Base-by-base conservation (phyloP, 2,113 vertebrate species). In the Gallinago paraguaiae region DNA sequence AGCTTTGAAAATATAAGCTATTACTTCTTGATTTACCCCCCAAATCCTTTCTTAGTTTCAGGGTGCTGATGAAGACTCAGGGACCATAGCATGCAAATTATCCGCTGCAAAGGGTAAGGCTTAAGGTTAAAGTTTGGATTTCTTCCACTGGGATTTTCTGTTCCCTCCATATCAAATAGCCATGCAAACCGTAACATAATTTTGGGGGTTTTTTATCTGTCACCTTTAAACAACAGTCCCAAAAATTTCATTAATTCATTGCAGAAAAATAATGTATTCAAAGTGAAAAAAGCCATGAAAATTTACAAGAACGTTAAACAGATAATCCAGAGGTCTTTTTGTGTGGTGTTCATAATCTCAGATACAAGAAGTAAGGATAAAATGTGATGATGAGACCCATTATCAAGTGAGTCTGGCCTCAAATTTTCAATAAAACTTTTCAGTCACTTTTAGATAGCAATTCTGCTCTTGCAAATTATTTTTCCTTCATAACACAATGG, bases 391-490 rank as follows among this genome's bases (percentile, higher is more conserved):
- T 67, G 16, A 86, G 51, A 63, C 11, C 37, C 14, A 43, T 9
- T 45, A 92, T 75, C 65, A 77, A 90, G 46, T 56, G 23, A 90
- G 41, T 35, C 50, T 67, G 24, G n/a, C 72, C 19, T 75, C 45
- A 76, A 33, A 82, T 88, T 90, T 79, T 68, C 67, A 35, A 50
- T 91, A 95, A 85, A 85, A 54, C 67, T 63, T 87, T 87, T 80
- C 63, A 94, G 75, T 67, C 87, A 67, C 46, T 86, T 91, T 57
- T 61, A 37, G 57, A 85, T 57, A 70, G 48, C 31, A 85, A 65
- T 80, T 94, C 78, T 92, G 28, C 41, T 85, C 79, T 87, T 72
- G 84, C 61, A 96, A 92, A 95, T 95, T 76, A 91, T 92, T 91
- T 86, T 92, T 82, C 87, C 46, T 85, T 95, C 43, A n/a, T 90